Evolutionary conservation across 1,140 invertebrate species (phyloP), one percentile per base, ranked within the genome.

Genomic region (Lepidostoma basale): DNA sequence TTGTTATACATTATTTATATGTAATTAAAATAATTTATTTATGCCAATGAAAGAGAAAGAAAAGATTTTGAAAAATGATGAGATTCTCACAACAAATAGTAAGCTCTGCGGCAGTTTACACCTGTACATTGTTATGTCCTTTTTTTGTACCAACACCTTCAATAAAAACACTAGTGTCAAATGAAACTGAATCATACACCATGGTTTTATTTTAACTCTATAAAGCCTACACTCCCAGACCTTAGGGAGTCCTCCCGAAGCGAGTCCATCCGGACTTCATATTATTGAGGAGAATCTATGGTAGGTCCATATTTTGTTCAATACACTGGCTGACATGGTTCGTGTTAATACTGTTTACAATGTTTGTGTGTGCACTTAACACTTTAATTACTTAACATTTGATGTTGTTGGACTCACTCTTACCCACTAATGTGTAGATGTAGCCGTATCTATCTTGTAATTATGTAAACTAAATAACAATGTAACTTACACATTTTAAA

Each of bases 1-100:
- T 68, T 68, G 66, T 72, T 68, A 68, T 65, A 23, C 62, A 66
- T 54, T 68, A 66, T 72, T 68, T 68, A 65, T 65, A 44, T 72
- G 28, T 71, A 63, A 67, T 66, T 62, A 30, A 62, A 63, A 56
- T 62, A 67, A 60, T 70, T 70, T 70, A 62, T 67, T 66, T 64
- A 59, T 74, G 45, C 68, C 47, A 69, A n/a, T 69, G 40, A 59
- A 59, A 39, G 63, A 76, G 76, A 77, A 78, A 77, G 73, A 73
- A 52, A 72, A n/a, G 18, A n/a, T 59, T 36, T 14, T 74, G 68
- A 76, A 67, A 67, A 54, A 75, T 69, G 73, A 75, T 75, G 75
- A 75, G 76, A 80, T 74, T 83, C 82, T 83, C 82, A 83, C 82
- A 83, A 82, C 82, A 83, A 83, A 83, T 83, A 83, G 75, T 79